Conservation (phyloP, 2,888 invertebrate species). For the Linnaemya vulpina region DNA sequence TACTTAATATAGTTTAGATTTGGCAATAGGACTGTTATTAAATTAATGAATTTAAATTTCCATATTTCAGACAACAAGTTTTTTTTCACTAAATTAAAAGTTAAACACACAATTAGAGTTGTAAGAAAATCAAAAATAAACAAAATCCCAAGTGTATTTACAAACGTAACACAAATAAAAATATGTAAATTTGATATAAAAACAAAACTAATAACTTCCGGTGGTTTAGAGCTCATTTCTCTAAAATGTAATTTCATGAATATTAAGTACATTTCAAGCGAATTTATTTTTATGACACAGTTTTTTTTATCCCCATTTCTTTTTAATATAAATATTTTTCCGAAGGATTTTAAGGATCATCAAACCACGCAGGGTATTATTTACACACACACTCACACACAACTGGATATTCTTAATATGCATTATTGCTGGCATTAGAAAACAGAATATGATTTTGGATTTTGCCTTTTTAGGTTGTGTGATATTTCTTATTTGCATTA, state of each 20-base stretch:
- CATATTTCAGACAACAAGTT: too few species aligned
- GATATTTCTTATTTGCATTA: neutral
- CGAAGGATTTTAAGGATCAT: slow-evolving; percentile 10
- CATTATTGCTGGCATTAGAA: neutral
- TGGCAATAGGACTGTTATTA: too few species aligned
- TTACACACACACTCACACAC: neutral
- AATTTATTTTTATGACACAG: slow-evolving; percentile 12
- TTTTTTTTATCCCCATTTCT: neutral
- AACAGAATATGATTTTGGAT: slow-evolving; percentile 12
- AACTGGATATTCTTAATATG: slow-evolving; percentile 1
- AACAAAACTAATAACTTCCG: neutral
- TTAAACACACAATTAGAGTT: neutral
- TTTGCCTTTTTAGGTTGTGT: neutral
- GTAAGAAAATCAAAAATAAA: neutral
- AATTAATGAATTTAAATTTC: too few species aligned
- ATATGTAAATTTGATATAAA: neutral
- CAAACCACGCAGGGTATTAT: slow-evolving; percentile 7
- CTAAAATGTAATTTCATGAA: neutral
- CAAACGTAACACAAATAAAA: neutral
- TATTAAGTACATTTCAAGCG: neutral
- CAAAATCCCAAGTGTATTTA: neutral
- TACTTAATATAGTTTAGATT: too few species aligned
- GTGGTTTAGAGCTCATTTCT: neutral
- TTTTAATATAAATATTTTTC: neutral
- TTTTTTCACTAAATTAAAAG: too few species aligned